phyloP scores from a whole-genome alignment of 2,797 vertebrate genomes.

The Chiroxiphia lanceolata region DNA sequence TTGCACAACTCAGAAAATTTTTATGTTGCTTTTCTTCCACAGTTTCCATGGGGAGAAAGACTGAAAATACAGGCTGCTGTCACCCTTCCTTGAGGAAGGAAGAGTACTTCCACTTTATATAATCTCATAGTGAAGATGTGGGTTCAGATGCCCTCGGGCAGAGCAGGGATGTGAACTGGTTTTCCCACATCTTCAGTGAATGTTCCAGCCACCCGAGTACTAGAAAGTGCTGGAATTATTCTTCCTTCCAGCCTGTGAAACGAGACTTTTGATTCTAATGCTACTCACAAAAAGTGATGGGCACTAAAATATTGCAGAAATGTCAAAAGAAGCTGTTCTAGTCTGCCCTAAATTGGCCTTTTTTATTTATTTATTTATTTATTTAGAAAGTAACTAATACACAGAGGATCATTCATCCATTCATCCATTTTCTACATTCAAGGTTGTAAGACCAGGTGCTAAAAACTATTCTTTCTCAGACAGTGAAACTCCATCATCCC shows the following conservation, averaged over 20 bases:
- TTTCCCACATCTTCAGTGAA: constrained; percentile 5
- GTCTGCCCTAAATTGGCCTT: not conserved
- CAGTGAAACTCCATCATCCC: not conserved
- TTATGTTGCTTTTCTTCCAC: not conserved
- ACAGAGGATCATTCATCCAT: not conserved
- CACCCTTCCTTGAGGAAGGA: not conserved
- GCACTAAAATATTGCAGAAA: not conserved
- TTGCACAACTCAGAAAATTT: not conserved
- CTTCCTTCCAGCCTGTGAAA: not conserved
- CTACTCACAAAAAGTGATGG: not conserved
- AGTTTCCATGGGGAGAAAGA: not conserved
- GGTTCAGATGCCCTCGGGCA: not conserved
- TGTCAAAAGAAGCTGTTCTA: not conserved
- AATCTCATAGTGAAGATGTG: not conserved
- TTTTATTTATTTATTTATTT: not conserved
- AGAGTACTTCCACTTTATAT: not conserved
- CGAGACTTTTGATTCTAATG: not conserved
- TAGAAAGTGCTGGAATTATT: not conserved
- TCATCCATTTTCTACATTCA: not conserved
- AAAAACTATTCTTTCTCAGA: not conserved
- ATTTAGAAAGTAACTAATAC: not conserved
- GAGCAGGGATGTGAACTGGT: constrained; percentile 19
- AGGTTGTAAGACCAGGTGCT: not conserved
- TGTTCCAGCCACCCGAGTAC: not conserved
- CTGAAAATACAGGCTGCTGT: not conserved